Base-by-base conservation (phyloP, 2,888 invertebrate species). In the Pyrrhia umbra region DNA sequence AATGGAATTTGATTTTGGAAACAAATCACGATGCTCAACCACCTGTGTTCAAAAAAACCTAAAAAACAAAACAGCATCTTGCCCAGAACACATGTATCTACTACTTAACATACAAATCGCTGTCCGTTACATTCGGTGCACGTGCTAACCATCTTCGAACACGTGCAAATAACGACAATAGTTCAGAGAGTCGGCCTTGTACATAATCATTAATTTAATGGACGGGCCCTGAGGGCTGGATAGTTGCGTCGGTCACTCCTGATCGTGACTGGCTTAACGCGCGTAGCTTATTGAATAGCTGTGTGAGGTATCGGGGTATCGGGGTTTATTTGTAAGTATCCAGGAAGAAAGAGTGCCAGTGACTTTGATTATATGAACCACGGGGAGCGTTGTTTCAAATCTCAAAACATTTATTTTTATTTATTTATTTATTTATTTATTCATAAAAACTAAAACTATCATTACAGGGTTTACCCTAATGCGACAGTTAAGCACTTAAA, bases 181-280 rank as follows among this genome's bases (percentile, higher is more conserved):
- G 87, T 89, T 87, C 83, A 77, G 80, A 78, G 65, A 59, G 30
- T 51, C 49, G 78, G 80, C 77, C 83, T 76, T 79, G 82, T 86
- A 84, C 87, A 88, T 90, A 90, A 90, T 88, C 91, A 90, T 91
- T 90, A 91, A 90, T 90, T 90, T 90, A 88, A 90, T 88, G 86
- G 88, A 46, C 68, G 80, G 56, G 34, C 72, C 45, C 80, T 74
- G 57, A 69, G 79, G 82, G 76, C 78, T 81, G 80, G 82, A 78
- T 80, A 83, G 83, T 81, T 82, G 68, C 69, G 68, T 70, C 68
- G 82, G 81, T 77, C 83, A 81, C 68, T 80, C 56, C 66, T 68
- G 79, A 76, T 83, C 86, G 85, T 86, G 85, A 86, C 86, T 75
- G 56, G 83, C 68, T 74, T 82, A 79, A 84, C 61, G 55, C 54